Evolutionary conservation across 1,140 invertebrate genomes (phyloP), one percentile per base, ranked within the genome.

Genomic region (Lethocerus indicus): DNA sequence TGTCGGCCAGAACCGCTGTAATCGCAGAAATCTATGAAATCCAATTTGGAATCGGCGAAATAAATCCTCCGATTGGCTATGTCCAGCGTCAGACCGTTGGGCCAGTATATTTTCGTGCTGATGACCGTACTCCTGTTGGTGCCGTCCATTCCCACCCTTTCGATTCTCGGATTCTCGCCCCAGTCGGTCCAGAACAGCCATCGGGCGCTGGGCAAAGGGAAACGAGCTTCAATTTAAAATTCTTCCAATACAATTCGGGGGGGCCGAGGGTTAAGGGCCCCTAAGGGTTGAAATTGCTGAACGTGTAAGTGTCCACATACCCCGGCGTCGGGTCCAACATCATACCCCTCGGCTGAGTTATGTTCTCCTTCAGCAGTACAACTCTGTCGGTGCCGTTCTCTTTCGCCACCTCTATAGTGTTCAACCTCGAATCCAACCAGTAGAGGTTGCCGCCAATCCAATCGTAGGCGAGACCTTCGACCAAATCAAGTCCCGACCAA

Each of bases 161-260:
- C 94, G 49, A 98, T 91, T 1, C 92, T 67, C 2, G 94, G 94
- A 68, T 95, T 90, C 61, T 95, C 91, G 39, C 93, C 93, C 93
- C 94, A 97, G 62, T 98, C 94, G 0, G 90, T 94, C 93, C 93
- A 96, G 69, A 96, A 96, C 14, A 96, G 67, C 75, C 84, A 89
- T 4, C 81, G 67, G 0, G 86, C 79, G 26, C 71, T 72, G 51
- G 25, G 61, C 54, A 44, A 32, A n/a, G n/a, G n/a, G n/a, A n/a
- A n/a, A n/a, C n/a, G n/a, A n/a, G n/a, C n/a, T n/a, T n/a, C n/a
- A n/a, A n/a, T n/a, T n/a, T n/a, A n/a, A n/a, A n/a, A n/a, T n/a
- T n/a, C n/a, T n/a, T n/a, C n/a, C n/a, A n/a, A n/a, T n/a, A n/a
- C n/a, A n/a, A n/a, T n/a, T n/a, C n/a, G n/a, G n/a, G n/a, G n/a